Evolutionary conservation across 2,113 vertebrate genomes (phyloP).

Genomic region (Carassius gibelio): DNA sequence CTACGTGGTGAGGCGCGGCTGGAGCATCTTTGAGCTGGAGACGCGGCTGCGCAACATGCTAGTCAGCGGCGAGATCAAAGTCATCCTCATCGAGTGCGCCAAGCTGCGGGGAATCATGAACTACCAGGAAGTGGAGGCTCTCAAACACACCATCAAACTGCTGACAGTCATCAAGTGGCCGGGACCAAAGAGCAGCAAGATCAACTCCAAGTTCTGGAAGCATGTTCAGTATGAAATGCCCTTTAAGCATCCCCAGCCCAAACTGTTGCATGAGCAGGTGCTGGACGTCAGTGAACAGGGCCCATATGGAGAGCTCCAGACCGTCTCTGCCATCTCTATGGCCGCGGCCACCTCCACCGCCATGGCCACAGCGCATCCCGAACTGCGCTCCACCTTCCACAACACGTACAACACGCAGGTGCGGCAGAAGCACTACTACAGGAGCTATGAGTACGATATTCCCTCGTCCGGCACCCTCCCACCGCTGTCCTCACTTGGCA

Average conservation of each 20-base stretch:
- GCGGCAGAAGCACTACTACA: slow-evolving; percentile 97
- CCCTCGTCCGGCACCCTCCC: slow-evolving; percentile 87
- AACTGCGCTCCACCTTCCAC: slow-evolving; percentile 92
- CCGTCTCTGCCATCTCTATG: slow-evolving; percentile 96
- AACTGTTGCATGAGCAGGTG: slow-evolving; percentile 91
- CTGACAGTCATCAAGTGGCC: slow-evolving; percentile 97
- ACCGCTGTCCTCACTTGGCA: slow-evolving; percentile 86
- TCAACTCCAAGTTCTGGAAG: slow-evolving; percentile 98
- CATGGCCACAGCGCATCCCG: slow-evolving; percentile 92
- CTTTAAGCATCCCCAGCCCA: slow-evolving; percentile 93
- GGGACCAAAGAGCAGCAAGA: slow-evolving; percentile 92
- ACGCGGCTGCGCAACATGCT: slow-evolving; percentile 95
- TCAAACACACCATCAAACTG: slow-evolving; percentile 96
- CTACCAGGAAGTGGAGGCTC: slow-evolving; percentile 98
- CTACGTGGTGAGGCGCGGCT: slow-evolving; percentile 93
- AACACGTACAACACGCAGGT: slow-evolving; percentile 89
- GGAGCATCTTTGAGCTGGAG: slow-evolving; percentile 99
- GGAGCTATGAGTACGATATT: slow-evolving; percentile 94
- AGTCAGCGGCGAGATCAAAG: slow-evolving; percentile 95
- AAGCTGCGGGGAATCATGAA: slow-evolving; percentile 96
- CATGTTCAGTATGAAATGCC: slow-evolving; percentile 98
- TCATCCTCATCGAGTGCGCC: slow-evolving; percentile 96
- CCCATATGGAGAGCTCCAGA: slow-evolving; percentile 94
- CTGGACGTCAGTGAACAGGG: slow-evolving; percentile 97
- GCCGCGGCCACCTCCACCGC: slow-evolving; percentile 94